phyloP scores from a whole-genome alignment of 2,113 vertebrate genomes.

The Pedionomus torquatus region DNA sequence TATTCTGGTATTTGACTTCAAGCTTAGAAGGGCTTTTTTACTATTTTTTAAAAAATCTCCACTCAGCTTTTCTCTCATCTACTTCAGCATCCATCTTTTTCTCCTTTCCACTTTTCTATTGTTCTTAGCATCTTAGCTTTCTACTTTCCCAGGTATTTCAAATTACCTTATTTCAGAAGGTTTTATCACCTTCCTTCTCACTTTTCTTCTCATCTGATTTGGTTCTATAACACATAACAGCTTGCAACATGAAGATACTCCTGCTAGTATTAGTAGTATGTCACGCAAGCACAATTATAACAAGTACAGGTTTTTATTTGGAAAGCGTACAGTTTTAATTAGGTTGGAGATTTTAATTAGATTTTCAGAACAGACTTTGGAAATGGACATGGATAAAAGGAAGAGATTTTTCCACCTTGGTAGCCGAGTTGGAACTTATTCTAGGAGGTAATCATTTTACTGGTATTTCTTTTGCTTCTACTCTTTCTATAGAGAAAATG shows the following conservation, averaged over 20 bases:
- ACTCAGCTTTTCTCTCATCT: neutral
- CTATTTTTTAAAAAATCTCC: neutral
- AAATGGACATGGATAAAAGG: neutral
- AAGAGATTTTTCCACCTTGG: neutral
- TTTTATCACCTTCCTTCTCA: neutral
- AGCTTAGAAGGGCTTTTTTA: neutral
- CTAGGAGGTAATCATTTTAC: neutral
- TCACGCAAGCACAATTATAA: neutral
- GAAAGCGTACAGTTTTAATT: slow-evolving; percentile 9
- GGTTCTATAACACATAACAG: neutral
- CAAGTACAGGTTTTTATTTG: neutral
- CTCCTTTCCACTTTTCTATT: neutral
- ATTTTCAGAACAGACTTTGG: slow-evolving; percentile 10
- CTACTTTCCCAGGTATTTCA: neutral
- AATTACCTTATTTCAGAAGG: neutral
- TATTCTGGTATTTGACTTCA: neutral
- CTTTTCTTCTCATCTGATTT: neutral
- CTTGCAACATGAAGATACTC: neutral
- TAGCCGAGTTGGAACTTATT: neutral
- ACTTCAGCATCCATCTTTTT: neutral
- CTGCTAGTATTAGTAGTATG: neutral
- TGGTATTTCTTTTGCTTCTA: neutral
- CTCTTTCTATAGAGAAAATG: neutral
- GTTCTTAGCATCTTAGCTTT: neutral
- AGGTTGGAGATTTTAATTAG: slow-evolving; percentile 3